A percentile compares a stretch with the other conserved stretches of the same genome.
phyloP scores from a whole-genome alignment of 30 jellyfish, hydroid and myxozoan species.

The Rhopilema esculentum region DNA sequence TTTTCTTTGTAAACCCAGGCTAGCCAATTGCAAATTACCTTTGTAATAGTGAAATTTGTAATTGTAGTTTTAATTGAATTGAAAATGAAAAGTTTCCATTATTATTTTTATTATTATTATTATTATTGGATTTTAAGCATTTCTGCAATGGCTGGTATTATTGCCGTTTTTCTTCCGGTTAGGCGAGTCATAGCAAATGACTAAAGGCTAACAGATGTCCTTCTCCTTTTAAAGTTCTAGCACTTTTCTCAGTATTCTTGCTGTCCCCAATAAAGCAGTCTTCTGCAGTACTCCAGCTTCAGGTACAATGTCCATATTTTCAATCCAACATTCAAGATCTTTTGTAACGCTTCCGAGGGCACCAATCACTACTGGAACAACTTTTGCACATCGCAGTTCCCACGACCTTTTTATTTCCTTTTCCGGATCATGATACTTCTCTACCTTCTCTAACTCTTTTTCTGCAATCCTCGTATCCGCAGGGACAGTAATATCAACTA shows the following conservation, averaged over 20 bases:
- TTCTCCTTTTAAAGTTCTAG: constrained; percentile 24
- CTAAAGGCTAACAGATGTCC: constrained; percentile 28
- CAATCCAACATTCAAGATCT: not conserved
- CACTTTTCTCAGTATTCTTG: constrained; percentile 40
- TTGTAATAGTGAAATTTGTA: too few relatives aligned
- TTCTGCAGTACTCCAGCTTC: constrained; percentile 16
- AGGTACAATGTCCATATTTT: constrained; percentile 26
- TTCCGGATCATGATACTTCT: too few relatives aligned
- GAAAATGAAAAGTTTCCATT: too few relatives aligned
- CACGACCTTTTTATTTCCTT: constrained; percentile 23
- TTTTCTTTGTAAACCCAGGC: not conserved
- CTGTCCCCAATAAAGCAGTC: constrained; percentile 45
- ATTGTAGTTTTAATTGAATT: too few relatives aligned
- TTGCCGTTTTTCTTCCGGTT: constrained; percentile 46
- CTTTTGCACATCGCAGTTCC: constrained; percentile 37
- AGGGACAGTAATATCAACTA: too few relatives aligned
- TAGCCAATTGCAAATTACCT: too few relatives aligned
- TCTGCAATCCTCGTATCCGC: constrained; percentile 6
- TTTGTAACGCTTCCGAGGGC: constrained; percentile 38
- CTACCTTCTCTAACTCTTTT: too few relatives aligned
- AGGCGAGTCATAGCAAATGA: too few relatives aligned
- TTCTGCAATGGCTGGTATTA: constrained; percentile 51
- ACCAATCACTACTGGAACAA: constrained; percentile 37
- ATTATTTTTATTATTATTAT: too few relatives aligned
- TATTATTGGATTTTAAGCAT: constrained; percentile 9